Percentiles rank a stretch among this genome's conserved stretches.
Conservation (phyloP, 2,888 invertebrate genomes). For the Ferdinandea cuprea region DNA sequence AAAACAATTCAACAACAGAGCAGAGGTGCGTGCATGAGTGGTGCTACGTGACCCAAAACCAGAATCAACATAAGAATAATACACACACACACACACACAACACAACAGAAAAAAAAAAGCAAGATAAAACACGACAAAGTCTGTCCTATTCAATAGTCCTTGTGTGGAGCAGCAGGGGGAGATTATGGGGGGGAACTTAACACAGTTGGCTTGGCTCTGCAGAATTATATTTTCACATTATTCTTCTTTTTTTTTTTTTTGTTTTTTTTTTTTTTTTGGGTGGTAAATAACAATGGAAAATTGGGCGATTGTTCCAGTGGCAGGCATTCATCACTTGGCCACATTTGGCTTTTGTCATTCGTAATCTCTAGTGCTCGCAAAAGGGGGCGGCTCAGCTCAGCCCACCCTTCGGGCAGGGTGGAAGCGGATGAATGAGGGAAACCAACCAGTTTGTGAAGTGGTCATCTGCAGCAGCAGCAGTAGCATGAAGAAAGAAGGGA, state of each 20-base stretch:
- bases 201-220: conserved; percentile 63
- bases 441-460: conserved; percentile 45
- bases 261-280: conserved; percentile 6
- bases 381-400: no score
- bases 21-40: conserved; percentile 74
- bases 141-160: conserved; percentile 68
- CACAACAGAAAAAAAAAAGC: conserved; percentile 6
- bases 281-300: conserved; percentile 64
- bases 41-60: conserved; percentile 75
- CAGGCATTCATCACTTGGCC: conserved; percentile 71
- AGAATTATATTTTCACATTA: conserved; percentile 67
- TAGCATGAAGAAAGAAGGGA: neutral
- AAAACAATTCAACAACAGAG: conserved; percentile 49
- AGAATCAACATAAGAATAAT: conserved; percentile 71
- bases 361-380: conserved; percentile 54
- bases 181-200: conserved; percentile 14
- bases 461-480: conserved; percentile 41
- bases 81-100: conserved; percentile 13
- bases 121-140: conserved; percentile 54
- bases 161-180: conserved; percentile 4
- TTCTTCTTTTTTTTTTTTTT: conserved; percentile 25
- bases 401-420: conserved; percentile 14
- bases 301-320: conserved; percentile 72
- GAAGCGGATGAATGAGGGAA: neutral
- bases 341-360: conserved; percentile 72